Evolutionary conservation across 1,140 invertebrate genomes (phyloP).

Genomic region (Pseudobourletiella spinata): DNA sequence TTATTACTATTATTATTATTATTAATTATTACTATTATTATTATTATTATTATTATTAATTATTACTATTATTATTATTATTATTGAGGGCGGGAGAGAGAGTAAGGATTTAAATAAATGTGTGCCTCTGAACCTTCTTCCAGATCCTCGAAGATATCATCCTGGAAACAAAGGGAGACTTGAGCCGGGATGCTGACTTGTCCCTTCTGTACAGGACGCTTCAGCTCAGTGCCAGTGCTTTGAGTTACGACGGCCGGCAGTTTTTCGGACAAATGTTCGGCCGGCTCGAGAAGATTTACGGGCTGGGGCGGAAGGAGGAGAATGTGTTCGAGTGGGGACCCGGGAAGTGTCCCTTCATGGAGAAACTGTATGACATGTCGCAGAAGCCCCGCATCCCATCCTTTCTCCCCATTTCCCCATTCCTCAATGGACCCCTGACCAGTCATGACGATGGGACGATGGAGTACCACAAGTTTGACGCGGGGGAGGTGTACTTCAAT

Average conservation of each 20-base stretch:
- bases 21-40: too few relatives aligned
- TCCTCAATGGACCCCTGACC: constrained; percentile 20
- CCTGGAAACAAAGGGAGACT: constrained; percentile 40
- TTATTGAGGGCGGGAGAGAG: too few relatives aligned
- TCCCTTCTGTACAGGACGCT: constrained; percentile 54
- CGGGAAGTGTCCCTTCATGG: constrained; percentile 37
- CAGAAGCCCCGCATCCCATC: constrained; percentile 22
- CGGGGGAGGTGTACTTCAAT: constrained; percentile 41
- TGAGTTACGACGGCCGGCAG: constrained; percentile 65
- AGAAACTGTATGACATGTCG: constrained; percentile 21
- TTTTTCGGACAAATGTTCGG: constrained; percentile 58
- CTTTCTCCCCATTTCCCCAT: constrained; percentile 29
- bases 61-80: too few relatives aligned
- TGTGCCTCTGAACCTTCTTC: too few relatives aligned
- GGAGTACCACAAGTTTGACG: constrained; percentile 18
- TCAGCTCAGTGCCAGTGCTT: constrained; percentile 52
- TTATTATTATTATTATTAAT: too few relatives aligned
- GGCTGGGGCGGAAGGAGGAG: constrained; percentile 36
- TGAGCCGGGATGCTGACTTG: constrained; percentile 47
- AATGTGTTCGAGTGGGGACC: constrained; percentile 36
- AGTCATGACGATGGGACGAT: constrained; percentile 22
- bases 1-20: too few relatives aligned
- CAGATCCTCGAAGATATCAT: constrained; percentile 57
- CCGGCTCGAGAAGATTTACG: constrained; percentile 42
- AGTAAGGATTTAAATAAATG: too few relatives aligned